Base-by-base conservation (phyloP, 2,888 invertebrate species). In the Epirrita christyi region DNA sequence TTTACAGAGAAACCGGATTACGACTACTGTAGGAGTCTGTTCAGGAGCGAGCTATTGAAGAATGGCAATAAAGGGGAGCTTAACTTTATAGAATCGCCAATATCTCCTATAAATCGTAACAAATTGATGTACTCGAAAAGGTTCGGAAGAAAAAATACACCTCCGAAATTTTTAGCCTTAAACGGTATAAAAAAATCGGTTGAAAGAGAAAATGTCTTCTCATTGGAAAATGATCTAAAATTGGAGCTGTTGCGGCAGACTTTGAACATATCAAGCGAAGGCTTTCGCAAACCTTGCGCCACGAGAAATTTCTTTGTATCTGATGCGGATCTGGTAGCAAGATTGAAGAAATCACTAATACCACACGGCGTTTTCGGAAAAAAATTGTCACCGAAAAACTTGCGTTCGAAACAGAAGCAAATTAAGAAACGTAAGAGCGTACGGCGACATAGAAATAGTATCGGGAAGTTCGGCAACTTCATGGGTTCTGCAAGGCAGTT, bases 1-100 rank as follows among this genome's bases (percentile, higher is more conserved):
- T 97, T 96, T 77, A 94, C 94, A 48, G 95, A 96, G 61, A 92
- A 94, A 70, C 97, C 97, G 0, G 94, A 97, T 78, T 97, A 97
- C 80, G 93, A 94, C 14, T 94, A 94, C 63, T 95, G 95, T 72
- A 93, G 94, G 68, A 93, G 91, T 63, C 81, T 97, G 34, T 95
- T 97, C 69, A 92, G 87, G 66, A 93, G 93, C 58, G 96, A 95
- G 66, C 86, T 96, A 37, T 81, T 92, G 41, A 93, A 93, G 55
- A 93, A 93, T 64, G 94, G 93, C 6, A 87, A 71, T 64, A 88
- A 85, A 65, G 85, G 86, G 32, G 73, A 67, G 6, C 67, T 92
- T 2, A 93, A 93, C 72, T 93, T 94, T 70, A 77, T 84, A 10
- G 88, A 88, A 48, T 63, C 76, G 51, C 79, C 79, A 47, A 86